Conservation (phyloP, 2,797 vertebrate genomes). For the Spheniscus humboldti region DNA sequence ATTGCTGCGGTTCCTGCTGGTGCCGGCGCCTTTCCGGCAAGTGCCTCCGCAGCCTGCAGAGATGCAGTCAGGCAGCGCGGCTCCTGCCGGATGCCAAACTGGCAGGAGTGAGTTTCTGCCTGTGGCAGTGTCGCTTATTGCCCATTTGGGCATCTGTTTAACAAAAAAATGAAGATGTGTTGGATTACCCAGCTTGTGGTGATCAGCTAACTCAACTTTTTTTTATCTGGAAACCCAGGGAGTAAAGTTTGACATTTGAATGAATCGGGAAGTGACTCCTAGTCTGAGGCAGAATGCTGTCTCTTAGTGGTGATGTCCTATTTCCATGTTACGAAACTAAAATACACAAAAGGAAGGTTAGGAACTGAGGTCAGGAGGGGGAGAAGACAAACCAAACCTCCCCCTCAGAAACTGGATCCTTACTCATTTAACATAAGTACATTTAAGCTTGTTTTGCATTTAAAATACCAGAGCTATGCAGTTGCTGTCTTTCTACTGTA, state of each 20-base stretch:
- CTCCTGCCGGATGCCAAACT: fast-evolving
- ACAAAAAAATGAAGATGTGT: not conserved
- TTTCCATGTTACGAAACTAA: not conserved
- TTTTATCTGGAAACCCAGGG: not conserved
- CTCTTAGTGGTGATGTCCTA: not conserved
- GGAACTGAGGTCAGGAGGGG: not conserved
- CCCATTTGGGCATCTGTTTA: not conserved
- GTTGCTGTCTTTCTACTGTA: not conserved
- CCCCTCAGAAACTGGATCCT: not conserved
- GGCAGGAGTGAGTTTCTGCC: not conserved
- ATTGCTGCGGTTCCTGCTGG: not conserved
- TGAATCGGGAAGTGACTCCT: not conserved
- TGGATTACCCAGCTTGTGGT: not conserved
- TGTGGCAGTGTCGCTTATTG: not conserved
- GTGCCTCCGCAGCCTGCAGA: fast-evolving
- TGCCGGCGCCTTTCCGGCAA: not conserved
- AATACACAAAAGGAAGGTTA: not conserved
- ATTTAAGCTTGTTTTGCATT: not conserved
- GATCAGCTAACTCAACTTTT: not conserved
- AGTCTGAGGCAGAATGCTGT: not conserved
- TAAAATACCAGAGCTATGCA: not conserved
- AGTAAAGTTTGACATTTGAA: not conserved
- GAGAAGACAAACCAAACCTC: not conserved
- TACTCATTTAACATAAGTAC: not conserved
- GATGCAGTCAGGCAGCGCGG: not conserved